phyloP scores from a whole-genome alignment of 2,113 vertebrate species.

The Halichoeres trimaculatus region DNA sequence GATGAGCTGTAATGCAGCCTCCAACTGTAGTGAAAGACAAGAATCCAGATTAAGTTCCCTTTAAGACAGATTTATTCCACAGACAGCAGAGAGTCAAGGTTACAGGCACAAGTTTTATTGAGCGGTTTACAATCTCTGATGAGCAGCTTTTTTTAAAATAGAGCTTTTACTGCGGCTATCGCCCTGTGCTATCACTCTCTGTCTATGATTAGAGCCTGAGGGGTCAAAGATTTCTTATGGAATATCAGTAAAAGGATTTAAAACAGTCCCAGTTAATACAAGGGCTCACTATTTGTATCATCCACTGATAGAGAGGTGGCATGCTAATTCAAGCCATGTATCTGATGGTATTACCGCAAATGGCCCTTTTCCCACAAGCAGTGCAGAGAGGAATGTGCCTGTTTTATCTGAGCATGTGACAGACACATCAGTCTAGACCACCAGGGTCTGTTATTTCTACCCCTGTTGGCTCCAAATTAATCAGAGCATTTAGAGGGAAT shows the following conservation, averaged over 20 bases:
- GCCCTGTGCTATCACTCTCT: not conserved
- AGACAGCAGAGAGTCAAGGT: not conserved
- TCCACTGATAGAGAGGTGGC: not conserved
- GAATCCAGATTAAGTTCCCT: constrained; percentile 8
- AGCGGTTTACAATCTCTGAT: not conserved
- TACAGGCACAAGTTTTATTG: not conserved
- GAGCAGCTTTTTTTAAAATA: not conserved
- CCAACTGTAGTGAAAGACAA: constrained; percentile 5
- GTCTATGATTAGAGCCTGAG: not conserved
- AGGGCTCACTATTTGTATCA: too few species aligned
- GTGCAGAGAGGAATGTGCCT: not conserved
- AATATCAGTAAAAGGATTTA: too few species aligned
- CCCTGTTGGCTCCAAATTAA: not conserved
- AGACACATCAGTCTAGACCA: too few species aligned
- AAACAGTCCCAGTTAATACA: too few species aligned
- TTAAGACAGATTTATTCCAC: constrained; percentile 19
- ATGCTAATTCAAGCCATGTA: constrained; percentile 12
- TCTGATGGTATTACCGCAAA: too few species aligned
- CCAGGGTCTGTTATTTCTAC: not conserved
- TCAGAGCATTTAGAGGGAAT: constrained; percentile 7
- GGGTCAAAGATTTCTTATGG: not conserved
- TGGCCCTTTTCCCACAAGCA: too few species aligned
- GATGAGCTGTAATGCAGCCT: not conserved
- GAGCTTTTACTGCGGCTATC: not conserved
- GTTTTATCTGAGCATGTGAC: not conserved